Evolutionary conservation across 2,797 vertebrate species (phyloP), one percentile per base, ranked within the genome.

Genomic region (Linurgus olivaceus): DNA sequence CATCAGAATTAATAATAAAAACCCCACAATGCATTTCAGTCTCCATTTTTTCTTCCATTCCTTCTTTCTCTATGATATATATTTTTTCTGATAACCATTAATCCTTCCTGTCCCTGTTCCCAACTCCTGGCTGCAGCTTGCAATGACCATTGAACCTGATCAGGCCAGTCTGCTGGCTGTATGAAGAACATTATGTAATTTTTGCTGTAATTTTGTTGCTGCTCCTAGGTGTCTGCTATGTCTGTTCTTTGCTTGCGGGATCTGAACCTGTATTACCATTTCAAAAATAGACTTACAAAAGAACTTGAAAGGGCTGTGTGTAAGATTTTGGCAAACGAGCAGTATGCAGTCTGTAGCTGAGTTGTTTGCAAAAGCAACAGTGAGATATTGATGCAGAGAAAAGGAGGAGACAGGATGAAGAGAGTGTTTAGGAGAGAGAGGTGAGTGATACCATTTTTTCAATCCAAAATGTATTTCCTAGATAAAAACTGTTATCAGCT

Each of bases 1-100:
- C 0, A 76, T 26, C 28, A 55, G 4, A 90, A 59, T 58, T 63
- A 62, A 20, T 59, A 20, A 20, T 8, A 7, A 37, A 59, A 54
- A 38, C 6, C 6, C 6, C 12, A 33, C 0, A 9, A 29, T 7
- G 2, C 2, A 51, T 26, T 52, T 71, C 8, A 40, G 2, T 54
- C 10, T 29, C 28, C 17, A 29, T 13, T 72, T 82, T 75, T 75
- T 62, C 17, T 76, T 70, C 19, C 5, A 20, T 93, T 73, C 20
- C 15, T 44, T 47, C 15, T 8, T 86, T 88, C 65, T 55, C 40
- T 48, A 3, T 11, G 2, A 11, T 65, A 87, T 72, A 57, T 54
- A 29, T 33, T 61, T 28, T 0, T 89, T 65, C 9, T 59, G 6
- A 6, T 79, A 42, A 61, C 50, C 35, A n/a, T 31, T 52, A 31